These are phyloP conservation scores for Laspeyria flexula DNA, from an alignment of 2,888 invertebrate genomes.

Conservation along the genomic window DNA sequence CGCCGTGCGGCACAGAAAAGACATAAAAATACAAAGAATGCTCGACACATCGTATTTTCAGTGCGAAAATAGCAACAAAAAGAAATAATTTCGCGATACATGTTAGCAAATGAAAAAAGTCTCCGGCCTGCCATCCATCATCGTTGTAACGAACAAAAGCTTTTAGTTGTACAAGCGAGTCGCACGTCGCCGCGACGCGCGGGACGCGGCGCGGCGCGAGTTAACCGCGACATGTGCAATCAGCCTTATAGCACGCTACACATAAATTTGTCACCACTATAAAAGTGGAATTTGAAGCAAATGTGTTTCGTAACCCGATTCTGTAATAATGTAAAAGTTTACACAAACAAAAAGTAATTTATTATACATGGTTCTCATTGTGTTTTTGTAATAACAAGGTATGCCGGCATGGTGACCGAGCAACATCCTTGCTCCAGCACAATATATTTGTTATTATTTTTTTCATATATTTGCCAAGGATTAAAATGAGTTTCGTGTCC, in stretches of 20 bases:
- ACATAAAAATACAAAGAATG: conserved; percentile 5
- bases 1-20: not conserved
- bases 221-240: conserved; percentile 35
- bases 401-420: too few relatives aligned
- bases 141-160: conserved; percentile 52
- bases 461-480: too few relatives aligned
- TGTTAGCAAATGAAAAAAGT: conserved; percentile 54
- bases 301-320: conserved; percentile 14
- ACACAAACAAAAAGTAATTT: not conserved
- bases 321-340: not conserved
- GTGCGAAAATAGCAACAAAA: conserved; percentile 37
- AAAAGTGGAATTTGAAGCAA: conserved; percentile 29
- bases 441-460: too few relatives aligned
- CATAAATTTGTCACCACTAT: conserved; percentile 22
- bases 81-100: conserved; percentile 46
- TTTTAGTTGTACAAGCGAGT: conserved; percentile 46
- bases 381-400: not conserved
- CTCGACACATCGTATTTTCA: conserved; percentile 7
- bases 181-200: conserved; percentile 26
- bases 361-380: not conserved
- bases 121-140: conserved; percentile 55
- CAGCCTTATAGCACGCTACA: conserved; percentile 37
- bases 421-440: too few relatives aligned
- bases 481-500: too few relatives aligned
- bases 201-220: conserved; percentile 3